Percentiles rank a stretch among this genome's conserved stretches.
phyloP scores from a whole-genome alignment of 2,888 invertebrate species.

The Cartodere bifasciata region DNA sequence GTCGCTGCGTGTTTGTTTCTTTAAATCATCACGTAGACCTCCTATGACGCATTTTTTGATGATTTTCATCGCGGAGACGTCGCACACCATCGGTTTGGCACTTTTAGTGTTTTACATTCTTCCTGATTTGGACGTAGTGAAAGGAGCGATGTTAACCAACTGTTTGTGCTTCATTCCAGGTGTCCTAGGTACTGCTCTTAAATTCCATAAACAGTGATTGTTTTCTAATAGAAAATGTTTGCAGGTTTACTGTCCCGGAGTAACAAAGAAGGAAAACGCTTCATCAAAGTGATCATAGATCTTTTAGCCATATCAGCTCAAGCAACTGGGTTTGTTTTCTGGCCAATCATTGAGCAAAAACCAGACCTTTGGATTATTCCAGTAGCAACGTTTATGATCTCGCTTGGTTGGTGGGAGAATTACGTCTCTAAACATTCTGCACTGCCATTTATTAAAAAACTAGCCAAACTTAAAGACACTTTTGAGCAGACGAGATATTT shows the following conservation, averaged over 20 bases:
- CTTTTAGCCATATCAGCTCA: constrained; percentile 78
- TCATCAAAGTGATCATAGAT: constrained; percentile 69
- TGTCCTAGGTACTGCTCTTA: constrained; percentile 37
- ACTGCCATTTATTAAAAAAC: constrained; percentile 57
- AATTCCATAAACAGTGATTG: not conserved
- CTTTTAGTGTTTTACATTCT: constrained; percentile 78
- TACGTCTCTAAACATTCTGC: constrained; percentile 81
- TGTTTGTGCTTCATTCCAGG: constrained; percentile 89
- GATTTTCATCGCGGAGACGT: constrained; percentile 73
- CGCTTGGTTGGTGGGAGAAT: constrained; percentile 98
- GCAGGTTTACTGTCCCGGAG: constrained; percentile 66
- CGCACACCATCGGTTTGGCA: constrained; percentile 78
- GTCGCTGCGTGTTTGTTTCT: constrained; percentile 76
- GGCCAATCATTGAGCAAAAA: constrained; percentile 73
- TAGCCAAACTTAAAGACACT: constrained; percentile 68
- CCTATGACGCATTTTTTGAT: constrained; percentile 49
- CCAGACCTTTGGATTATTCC: constrained; percentile 78
- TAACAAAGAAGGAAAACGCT: constrained; percentile 66
- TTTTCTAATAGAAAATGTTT: constrained; percentile 4
- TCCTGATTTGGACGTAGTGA: constrained; percentile 85
- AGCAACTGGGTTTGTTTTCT: constrained; percentile 80
- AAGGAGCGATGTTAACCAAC: constrained; percentile 92
- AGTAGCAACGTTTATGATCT: constrained; percentile 70
- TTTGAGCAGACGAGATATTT: constrained; percentile 74
- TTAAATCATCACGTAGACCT: constrained; percentile 76